Evolutionary conservation across 2,113 vertebrate species (phyloP), one percentile per base, ranked within the genome.

Genomic region (Paedocypris sp.): DNA sequence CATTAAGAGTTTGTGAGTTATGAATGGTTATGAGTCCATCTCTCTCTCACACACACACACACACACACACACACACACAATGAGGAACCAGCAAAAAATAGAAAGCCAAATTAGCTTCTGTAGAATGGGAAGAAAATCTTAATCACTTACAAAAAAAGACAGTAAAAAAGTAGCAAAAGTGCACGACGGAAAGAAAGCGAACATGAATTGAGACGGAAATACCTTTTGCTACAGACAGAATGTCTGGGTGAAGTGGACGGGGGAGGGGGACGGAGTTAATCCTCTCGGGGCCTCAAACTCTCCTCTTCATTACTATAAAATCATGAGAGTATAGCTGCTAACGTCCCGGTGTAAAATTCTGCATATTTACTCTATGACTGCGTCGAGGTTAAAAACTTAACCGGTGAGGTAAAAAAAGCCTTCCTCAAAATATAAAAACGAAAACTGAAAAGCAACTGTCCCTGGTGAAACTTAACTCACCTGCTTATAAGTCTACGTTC

Each of bases 1-100:
- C 85, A 91, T 91, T 90, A 90, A 91, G 93, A 93, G 90, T 91
- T 85, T 82, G 71, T 64, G 77, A 85, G 84, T 87, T 85, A 85
- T 83, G 81, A 87, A 87, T 87, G 85, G 85, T 84, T 86, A 85
- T 85, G 83, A 86, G 86, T 84, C 81, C 67, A 80, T 84, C 39
- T 47, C 45, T 63, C 43, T 68, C 79, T 65, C 45, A 42, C n/a
- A 66, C 69, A 80, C 79, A 85, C n/a, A n/a, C n/a, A n/a, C n/a
- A n/a, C n/a, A n/a, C n/a, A n/a, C n/a, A n/a, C n/a, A n/a, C n/a
- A n/a, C n/a, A n/a, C n/a, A n/a, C n/a, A 84, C 66, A 72, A 66
- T 66, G 71, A 59, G 20, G 72, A 70, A 76, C 66, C 70, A 68
- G 66, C 31, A 64, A 75, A 62, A 64, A 68, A 68, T 68, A 76